Evolutionary conservation across 2,113 vertebrate genomes (phyloP).

Genomic region (Ochotona curzoniae): DNA sequence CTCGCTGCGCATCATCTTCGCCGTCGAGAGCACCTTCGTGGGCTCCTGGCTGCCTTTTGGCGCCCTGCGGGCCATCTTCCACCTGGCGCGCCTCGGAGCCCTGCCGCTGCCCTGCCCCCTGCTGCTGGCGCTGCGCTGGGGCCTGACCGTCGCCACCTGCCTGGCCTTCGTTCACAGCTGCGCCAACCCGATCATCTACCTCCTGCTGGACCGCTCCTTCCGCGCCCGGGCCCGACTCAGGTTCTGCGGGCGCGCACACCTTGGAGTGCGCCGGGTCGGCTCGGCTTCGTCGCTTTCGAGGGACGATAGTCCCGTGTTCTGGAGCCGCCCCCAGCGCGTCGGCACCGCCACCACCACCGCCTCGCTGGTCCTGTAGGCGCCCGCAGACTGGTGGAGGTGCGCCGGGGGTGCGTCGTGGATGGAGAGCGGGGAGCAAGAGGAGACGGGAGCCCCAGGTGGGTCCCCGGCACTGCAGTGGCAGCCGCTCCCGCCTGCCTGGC

Average conservation of each 20-base stretch:
- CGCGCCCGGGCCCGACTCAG: conserved; percentile 73
- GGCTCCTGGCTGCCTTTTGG: conserved; percentile 93
- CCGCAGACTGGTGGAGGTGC: not conserved
- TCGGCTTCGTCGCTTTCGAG: conserved; percentile 57
- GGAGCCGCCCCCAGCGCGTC: not conserved
- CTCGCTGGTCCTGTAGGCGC: not conserved
- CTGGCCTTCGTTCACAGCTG: conserved; percentile 93
- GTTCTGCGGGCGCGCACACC: not conserved
- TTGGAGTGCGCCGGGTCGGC: conserved; percentile 27
- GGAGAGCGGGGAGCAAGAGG: no score
- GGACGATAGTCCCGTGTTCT: conserved; percentile 40
- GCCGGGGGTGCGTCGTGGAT: not conserved
- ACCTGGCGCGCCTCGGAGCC: conserved; percentile 70
- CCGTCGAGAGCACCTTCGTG: conserved; percentile 89
- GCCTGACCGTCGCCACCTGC: conserved; percentile 86
- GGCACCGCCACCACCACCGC: rapidly evolving
- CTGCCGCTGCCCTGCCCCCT: conserved; percentile 64
- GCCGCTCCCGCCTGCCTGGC: rapidly evolving
- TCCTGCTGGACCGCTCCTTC: conserved; percentile 90
- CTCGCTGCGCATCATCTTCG: conserved; percentile 90
- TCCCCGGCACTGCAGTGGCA: no score
- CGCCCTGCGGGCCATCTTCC: conserved; percentile 84
- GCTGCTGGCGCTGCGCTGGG: conserved; percentile 72
- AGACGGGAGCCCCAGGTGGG: not conserved
- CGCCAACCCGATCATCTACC: conserved; percentile 91